Evolutionary conservation across 2,888 invertebrate species (phyloP).

Genomic region (Leistus spinibarbis): DNA sequence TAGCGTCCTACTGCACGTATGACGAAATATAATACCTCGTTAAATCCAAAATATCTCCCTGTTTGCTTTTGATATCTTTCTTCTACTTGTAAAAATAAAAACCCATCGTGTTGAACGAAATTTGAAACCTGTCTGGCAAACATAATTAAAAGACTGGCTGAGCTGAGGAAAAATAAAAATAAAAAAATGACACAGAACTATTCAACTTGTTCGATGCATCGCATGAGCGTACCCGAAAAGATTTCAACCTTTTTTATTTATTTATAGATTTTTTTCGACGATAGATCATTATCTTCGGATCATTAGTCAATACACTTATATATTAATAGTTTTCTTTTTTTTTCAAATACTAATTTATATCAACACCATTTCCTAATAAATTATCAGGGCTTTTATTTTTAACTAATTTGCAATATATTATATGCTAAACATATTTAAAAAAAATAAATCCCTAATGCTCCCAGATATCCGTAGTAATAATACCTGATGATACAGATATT

Average conservation of each 20-base stretch:
- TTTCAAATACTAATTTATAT: not conserved
- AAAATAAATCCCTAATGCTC: too few species aligned
- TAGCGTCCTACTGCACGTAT: not conserved
- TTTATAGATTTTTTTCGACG: not conserved
- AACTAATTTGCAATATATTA: not conserved
- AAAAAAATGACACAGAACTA: not conserved
- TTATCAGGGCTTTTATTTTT: not conserved
- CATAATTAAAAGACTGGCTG: conserved; percentile 46
- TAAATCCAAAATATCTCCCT: conserved; percentile 44
- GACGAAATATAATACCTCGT: conserved; percentile 49
- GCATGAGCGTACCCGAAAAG: not conserved
- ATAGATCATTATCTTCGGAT: not conserved
- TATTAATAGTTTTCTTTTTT: not conserved
- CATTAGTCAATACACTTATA: not conserved
- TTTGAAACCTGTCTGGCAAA: conserved; percentile 49
- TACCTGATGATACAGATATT: too few species aligned
- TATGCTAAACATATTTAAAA: not conserved
- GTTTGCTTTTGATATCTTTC: conserved; percentile 42
- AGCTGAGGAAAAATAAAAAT: conserved; percentile 8
- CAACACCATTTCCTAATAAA: not conserved
- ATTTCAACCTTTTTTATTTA: not conserved
- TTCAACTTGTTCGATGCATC: not conserved
- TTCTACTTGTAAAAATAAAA: conserved; percentile 20
- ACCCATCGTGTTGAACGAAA: conserved; percentile 46
- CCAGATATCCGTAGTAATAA: too few species aligned